Conservation (phyloP, 2,797 vertebrate genomes). For the Benthosema pterotum region DNA sequence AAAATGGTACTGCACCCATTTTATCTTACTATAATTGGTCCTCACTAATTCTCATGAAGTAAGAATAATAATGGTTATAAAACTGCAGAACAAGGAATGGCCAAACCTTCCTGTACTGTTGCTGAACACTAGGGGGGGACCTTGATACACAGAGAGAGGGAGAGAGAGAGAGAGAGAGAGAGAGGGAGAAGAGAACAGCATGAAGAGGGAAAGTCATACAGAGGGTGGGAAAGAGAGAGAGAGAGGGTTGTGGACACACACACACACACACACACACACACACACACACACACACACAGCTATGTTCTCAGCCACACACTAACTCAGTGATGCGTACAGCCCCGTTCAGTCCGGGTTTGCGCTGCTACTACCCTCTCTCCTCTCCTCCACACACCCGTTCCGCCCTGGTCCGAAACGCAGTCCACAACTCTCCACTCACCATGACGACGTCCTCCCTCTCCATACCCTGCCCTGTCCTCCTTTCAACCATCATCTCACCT, state of each 20-base stretch:
- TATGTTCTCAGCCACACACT: constrained; percentile 23
- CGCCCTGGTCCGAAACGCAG: too few species aligned
- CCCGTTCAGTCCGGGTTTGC: constrained; percentile 2
- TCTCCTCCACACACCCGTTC: too few species aligned
- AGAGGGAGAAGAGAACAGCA: too few species aligned
- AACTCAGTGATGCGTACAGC: constrained; percentile 33
- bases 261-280: constrained; percentile 6
- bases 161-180: not conserved
- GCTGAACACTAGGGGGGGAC: constrained; percentile 71
- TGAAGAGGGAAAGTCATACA: too few species aligned
- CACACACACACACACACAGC: not conserved
- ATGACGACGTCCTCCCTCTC: constrained; percentile 1
- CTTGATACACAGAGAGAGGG: constrained; percentile 39
- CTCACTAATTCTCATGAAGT: too few species aligned
- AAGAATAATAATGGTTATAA: constrained; percentile 25
- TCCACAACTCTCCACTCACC: too few species aligned
- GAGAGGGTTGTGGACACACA: constrained; percentile 34
- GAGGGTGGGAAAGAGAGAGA: too few species aligned
- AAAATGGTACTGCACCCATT: too few species aligned
- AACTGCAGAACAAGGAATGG: constrained; percentile 39
- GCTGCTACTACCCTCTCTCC: constrained; percentile 2
- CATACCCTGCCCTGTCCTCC: not conserved
- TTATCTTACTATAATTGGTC: too few species aligned
- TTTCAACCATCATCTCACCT: constrained; percentile 20
- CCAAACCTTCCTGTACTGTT: constrained; percentile 26